Percentiles rank a stretch among this genome's conserved stretches.
These are phyloP conservation scores for Eolophus roseicapilla DNA, from an alignment of 2,113 vertebrate genomes.

Conservation along the genomic window DNA sequence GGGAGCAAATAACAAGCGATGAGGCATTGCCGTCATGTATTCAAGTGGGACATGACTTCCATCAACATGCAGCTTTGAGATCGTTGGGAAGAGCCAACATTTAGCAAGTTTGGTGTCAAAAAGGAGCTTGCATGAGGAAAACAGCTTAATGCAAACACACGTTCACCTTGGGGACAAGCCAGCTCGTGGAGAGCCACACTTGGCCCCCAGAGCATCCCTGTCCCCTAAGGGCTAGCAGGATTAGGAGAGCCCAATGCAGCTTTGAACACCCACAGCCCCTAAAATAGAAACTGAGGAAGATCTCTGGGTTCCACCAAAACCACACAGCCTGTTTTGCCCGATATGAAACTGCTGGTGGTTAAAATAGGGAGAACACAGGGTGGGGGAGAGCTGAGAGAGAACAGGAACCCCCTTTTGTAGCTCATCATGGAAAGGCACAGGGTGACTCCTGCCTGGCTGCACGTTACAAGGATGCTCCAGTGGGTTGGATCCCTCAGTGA, in stretches of 20 bases:
- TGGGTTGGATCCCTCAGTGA: not conserved
- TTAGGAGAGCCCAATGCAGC: not conserved
- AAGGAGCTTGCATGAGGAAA: not conserved
- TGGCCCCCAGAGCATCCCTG: not conserved
- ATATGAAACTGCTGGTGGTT: not conserved
- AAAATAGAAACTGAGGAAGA: rapidly evolving
- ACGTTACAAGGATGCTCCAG: not conserved
- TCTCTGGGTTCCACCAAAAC: not conserved
- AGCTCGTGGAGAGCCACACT: not conserved
- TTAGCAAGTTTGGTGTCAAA: not conserved
- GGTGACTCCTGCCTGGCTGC: not conserved
- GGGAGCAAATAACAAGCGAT: rapidly evolving
- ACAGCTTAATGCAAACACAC: not conserved
- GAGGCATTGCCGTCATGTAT: not conserved
- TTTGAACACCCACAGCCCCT: not conserved
- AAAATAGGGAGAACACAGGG: not conserved
- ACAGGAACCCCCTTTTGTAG: not conserved
- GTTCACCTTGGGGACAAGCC: not conserved
- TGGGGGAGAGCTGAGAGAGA: rapidly evolving
- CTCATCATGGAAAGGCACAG: not conserved
- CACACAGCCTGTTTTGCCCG: rapidly evolving
- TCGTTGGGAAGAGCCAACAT: not conserved
- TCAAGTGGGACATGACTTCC: not conserved
- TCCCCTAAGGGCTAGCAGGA: rapidly evolving
- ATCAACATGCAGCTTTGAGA: rapidly evolving